phyloP scores from a whole-genome alignment of 2,797 vertebrate genomes.

The Synanceia verrucosa region DNA sequence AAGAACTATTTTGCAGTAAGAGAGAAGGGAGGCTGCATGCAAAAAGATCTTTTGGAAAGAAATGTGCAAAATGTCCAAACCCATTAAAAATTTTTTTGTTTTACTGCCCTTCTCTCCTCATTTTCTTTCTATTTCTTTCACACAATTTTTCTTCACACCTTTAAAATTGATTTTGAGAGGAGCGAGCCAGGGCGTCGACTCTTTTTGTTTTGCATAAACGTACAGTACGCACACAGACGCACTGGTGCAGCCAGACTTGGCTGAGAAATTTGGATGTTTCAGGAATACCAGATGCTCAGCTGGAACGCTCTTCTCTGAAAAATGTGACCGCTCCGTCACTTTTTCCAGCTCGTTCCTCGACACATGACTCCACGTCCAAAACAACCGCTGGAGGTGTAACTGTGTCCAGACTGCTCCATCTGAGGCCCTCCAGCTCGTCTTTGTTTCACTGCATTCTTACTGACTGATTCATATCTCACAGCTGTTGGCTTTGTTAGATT shows the following conservation, averaged over 20 bases:
- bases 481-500: background rate
- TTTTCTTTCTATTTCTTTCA: background rate
- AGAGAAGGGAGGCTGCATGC: slow-evolving; percentile 7
- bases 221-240: background rate
- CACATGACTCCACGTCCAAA: slow-evolving; percentile 52
- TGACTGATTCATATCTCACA: background rate
- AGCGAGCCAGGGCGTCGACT: background rate
- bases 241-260: background rate
- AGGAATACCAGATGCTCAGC: slow-evolving; percentile 74
- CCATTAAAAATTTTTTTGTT: slow-evolving; percentile 28
- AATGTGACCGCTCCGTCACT: slow-evolving; percentile 64
- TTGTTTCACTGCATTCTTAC: background rate
- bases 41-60: slow-evolving; percentile 1
- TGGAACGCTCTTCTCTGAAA: slow-evolving; percentile 48
- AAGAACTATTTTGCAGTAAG: slow-evolving; percentile 70
- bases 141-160: background rate
- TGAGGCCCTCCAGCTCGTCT: background rate
- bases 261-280: slow-evolving; percentile 51
- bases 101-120: background rate
- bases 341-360: slow-evolving; percentile 62
- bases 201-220: background rate
- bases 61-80: slow-evolving; percentile 22
- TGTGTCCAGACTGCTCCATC: slow-evolving; percentile 11
- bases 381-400: slow-evolving; percentile 42
- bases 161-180: background rate